These are phyloP conservation scores for Mallateleia sp. DNA, from an alignment of 2,888 invertebrate genomes.

Conservation along the genomic window DNA sequence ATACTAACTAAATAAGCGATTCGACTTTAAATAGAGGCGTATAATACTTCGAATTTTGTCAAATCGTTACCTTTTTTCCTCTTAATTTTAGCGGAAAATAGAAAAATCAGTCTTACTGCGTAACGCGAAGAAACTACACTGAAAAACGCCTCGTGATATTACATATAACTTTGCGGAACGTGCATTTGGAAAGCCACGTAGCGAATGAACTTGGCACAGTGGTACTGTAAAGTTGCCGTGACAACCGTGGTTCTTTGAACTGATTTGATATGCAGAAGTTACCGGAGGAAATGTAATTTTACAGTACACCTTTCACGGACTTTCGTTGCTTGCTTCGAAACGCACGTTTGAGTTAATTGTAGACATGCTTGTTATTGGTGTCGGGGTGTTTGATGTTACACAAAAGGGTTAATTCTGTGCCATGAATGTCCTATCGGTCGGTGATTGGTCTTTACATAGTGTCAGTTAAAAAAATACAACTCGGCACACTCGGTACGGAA, in stretches of 20 bases:
- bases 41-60: conserved; percentile 31
- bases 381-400: conserved; percentile 11
- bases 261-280: background rate
- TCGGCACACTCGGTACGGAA: conserved; percentile 47
- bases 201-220: conserved; percentile 11
- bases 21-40: background rate
- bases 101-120: conserved; percentile 58
- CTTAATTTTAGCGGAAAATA: conserved; percentile 9
- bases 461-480: conserved; percentile 42
- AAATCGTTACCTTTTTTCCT: conserved; percentile 8
- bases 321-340: background rate
- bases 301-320: background rate
- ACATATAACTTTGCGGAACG: conserved; percentile 2
- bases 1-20: conserved; percentile 24
- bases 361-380: background rate
- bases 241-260: background rate
- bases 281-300: background rate
- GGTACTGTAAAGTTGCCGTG: background rate
- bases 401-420: conserved; percentile 49
- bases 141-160: conserved; percentile 8
- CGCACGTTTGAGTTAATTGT: background rate
- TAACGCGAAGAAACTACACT: conserved; percentile 36
- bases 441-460: conserved; percentile 2
- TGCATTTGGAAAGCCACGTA: background rate
- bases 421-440: conserved; percentile 18